Evolutionary conservation across 2,113 vertebrate genomes (phyloP).

Genomic region (Pantherophis guttatus): DNA sequence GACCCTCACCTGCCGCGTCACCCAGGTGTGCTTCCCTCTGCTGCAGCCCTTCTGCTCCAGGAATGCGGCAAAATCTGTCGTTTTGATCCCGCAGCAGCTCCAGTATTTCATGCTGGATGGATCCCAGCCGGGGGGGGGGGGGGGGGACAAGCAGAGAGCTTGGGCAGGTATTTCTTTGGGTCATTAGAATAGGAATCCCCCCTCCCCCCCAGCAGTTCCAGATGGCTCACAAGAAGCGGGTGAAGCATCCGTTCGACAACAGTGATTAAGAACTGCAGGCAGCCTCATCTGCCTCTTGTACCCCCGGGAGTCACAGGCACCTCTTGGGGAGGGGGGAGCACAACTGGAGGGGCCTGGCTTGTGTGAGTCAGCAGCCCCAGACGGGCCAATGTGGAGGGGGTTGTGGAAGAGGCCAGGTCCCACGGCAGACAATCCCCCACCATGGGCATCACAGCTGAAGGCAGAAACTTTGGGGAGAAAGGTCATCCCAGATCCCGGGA

Average conservation of each 20-base stretch:
- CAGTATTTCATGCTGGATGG: slow-evolving; percentile 89
- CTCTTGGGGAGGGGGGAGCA: not conserved
- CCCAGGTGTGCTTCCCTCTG: slow-evolving; percentile 84
- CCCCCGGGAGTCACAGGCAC: not conserved
- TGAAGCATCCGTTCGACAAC: not conserved
- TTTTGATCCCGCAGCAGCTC: slow-evolving; percentile 91
- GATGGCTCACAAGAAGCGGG: not conserved
- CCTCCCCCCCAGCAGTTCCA: not conserved
- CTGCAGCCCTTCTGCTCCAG: slow-evolving; percentile 91
- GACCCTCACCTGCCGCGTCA: slow-evolving; percentile 73
- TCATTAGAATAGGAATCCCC: not conserved
- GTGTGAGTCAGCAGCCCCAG: not conserved
- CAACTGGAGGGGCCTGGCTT: not conserved
- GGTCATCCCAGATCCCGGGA: not conserved
- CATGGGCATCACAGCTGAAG: not conserved
- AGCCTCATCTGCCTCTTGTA: not conserved
- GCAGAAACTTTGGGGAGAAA: not conserved
- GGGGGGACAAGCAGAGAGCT: not conserved
- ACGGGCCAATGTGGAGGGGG: not conserved
- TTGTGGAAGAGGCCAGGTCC: not conserved
- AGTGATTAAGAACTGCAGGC: not conserved
- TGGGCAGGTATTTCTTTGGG: not conserved
- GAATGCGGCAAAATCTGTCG: slow-evolving; percentile 87
- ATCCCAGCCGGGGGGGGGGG: not conserved
- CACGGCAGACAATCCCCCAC: not conserved